A percentile compares a stretch with the other conserved stretches of the same genome.
phyloP scores from a whole-genome alignment of 2,113 vertebrate genomes.

The Triplophysa tibetana region DNA sequence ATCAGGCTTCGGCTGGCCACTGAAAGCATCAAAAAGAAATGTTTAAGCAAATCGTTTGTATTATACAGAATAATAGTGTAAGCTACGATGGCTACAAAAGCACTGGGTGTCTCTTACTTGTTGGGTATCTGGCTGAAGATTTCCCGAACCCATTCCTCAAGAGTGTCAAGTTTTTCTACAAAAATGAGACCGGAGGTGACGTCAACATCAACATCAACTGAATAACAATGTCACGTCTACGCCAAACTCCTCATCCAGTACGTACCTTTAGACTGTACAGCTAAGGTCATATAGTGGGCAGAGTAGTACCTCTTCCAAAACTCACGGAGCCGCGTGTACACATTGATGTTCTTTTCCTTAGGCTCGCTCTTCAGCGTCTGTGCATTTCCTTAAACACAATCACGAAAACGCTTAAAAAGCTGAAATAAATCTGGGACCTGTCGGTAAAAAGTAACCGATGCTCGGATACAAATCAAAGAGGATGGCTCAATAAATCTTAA shows the following conservation, averaged over 20 bases:
- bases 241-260: neutral
- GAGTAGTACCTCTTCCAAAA: constrained; percentile 94
- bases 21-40: constrained; percentile 58
- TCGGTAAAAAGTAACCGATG: neutral
- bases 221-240: neutral
- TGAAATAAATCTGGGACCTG: neutral
- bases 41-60: neutral
- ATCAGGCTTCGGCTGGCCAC: constrained; percentile 80
- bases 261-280: constrained; percentile 94
- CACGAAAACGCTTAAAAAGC: neutral
- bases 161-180: constrained; percentile 88
- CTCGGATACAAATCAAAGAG: neutral
- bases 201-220: neutral
- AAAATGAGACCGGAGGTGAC: constrained; percentile 32
- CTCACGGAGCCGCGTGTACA: constrained; percentile 82
- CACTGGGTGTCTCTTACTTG: constrained; percentile 78
- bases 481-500: neutral
- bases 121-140: constrained; percentile 92
- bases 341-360: constrained; percentile 85
- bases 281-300: constrained; percentile 94
- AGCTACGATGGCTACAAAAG: neutral
- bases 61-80: neutral
- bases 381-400: constrained; percentile 81
- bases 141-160: constrained; percentile 94
- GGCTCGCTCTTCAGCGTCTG: constrained; percentile 92